Evolutionary conservation across 2,888 invertebrate species (phyloP), one percentile per base, ranked within the genome.

Genomic region (Syritta pipiens): DNA sequence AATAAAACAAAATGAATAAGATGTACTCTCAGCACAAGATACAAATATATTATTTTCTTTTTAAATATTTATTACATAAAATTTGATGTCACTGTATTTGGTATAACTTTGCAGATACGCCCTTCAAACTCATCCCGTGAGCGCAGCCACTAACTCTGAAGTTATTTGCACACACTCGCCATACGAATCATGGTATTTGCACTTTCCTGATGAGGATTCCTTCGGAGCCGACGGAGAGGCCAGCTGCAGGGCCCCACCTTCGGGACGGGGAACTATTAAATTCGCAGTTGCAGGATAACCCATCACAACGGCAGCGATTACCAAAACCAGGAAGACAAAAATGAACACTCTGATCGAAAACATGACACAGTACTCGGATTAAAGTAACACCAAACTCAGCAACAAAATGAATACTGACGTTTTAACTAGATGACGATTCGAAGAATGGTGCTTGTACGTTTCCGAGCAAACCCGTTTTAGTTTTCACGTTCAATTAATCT

Each of bases 161-260:
- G 74, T 74, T 28, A 79, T 79, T 57, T 74, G 60, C 12, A 79
- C 79, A 62, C 79, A 79, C 62, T 79, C 79, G n/a, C 79, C 79
- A 37, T 79, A 79, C 9, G 79, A 79, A 26, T 79, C 74, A 6
- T 62, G 46, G 37, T 79, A 79, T 57, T 79, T 79, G 30, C 79
- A 79, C 48, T 79, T 79, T 6, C 74, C 79, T n/a, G 49, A 44
- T 10, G 49, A 10, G 2, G 67, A 55, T 40, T 74, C 55, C n/a
- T 32, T 67, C 1, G 79, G 79, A 12, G 60, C 49, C 4, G 60
- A 53, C n/a, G 79, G 74, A 6, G 35, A 17, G 0, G 79, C 72
- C 2, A 79, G 20, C 4, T 44, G 20, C 9, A 79, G 22, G 26
- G 53, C 62, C 2, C 79, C 79, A 3, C 26, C 62, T 4, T 74